These are phyloP conservation scores for Molossus alvarezi DNA, from an alignment of 2,797 vertebrate genomes.

Conservation along the genomic window DNA sequence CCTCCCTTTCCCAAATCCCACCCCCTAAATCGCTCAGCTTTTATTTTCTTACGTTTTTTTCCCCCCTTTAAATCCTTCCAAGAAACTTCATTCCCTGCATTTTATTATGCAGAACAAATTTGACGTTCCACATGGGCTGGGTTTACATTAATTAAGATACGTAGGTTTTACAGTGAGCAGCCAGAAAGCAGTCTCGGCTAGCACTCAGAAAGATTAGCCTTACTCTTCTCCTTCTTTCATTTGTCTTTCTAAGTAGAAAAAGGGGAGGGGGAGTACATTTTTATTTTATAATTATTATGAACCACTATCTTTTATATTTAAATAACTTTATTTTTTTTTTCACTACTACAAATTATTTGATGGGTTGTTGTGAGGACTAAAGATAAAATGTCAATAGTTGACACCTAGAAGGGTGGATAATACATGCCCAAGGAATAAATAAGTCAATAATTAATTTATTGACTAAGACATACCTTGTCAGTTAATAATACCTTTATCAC, in stretches of 20 bases:
- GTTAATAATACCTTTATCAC: not conserved
- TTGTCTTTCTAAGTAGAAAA: slow-evolving; percentile 9
- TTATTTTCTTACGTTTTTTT: not conserved
- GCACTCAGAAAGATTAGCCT: not conserved
- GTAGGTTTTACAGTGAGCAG: not conserved
- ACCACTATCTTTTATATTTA: not conserved
- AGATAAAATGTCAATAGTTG: not conserved
- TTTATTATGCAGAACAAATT: slow-evolving; percentile 63
- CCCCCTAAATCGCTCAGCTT: not conserved
- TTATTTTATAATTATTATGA: not conserved
- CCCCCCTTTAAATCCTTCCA: not conserved
- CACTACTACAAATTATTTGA: not conserved
- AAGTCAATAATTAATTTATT: not conserved
- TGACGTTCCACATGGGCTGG: not conserved
- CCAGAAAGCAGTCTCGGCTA: not conserved
- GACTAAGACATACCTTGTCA: not conserved
- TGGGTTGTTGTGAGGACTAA: not conserved
- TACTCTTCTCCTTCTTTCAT: not conserved
- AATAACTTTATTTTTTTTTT: not conserved
- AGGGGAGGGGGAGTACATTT: not conserved
- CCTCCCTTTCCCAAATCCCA: not conserved
- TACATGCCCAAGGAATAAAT: not conserved
- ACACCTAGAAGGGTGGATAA: not conserved
- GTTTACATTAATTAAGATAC: slow-evolving; percentile 36
- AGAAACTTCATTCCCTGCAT: slow-evolving; percentile 24